Evolutionary conservation across 2,888 invertebrate species (phyloP).

Genomic region (Ceraclea dissimilis): DNA sequence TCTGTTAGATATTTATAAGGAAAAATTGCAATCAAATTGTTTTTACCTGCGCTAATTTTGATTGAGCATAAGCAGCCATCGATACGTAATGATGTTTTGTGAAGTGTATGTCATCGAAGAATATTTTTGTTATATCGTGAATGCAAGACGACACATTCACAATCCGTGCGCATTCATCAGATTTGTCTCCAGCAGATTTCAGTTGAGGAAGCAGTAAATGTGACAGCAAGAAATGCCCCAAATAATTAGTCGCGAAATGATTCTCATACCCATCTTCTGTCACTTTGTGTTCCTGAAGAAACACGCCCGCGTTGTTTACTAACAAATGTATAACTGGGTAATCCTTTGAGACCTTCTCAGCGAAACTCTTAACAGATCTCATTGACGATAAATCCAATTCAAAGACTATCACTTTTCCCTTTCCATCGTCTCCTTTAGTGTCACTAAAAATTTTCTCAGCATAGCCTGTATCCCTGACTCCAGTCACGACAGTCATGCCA

Average conservation of each 20-base stretch:
- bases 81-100: slow-evolving; percentile 51
- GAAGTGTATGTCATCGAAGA: slow-evolving; percentile 69
- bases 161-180: slow-evolving; percentile 57
- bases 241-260: slow-evolving; percentile 80
- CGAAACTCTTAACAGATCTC: slow-evolving; percentile 70
- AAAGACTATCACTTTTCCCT: slow-evolving; percentile 56
- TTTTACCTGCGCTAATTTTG: slow-evolving; percentile 72
- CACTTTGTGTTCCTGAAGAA: slow-evolving; percentile 73
- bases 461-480: slow-evolving; percentile 60
- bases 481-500: slow-evolving; percentile 66
- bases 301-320: slow-evolving; percentile 85
- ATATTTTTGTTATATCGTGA: slow-evolving; percentile 63
- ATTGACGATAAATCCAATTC: slow-evolving; percentile 70
- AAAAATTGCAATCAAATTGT: too few relatives aligned
- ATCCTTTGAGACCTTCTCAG: slow-evolving; percentile 53
- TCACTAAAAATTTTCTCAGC: slow-evolving; percentile 38
- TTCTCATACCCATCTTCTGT: slow-evolving; percentile 80
- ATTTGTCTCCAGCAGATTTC: slow-evolving; percentile 51
- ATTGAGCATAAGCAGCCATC: slow-evolving; percentile 69
- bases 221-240: slow-evolving; percentile 78
- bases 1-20: too few relatives aligned
- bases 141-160: slow-evolving; percentile 84
- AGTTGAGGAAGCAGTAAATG: slow-evolving; percentile 72
- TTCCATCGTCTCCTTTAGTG: slow-evolving; percentile 44
- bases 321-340: slow-evolving; percentile 63